Base-by-base conservation (phyloP, 2,113 vertebrate genomes). In the Chloroceryle aenea region DNA sequence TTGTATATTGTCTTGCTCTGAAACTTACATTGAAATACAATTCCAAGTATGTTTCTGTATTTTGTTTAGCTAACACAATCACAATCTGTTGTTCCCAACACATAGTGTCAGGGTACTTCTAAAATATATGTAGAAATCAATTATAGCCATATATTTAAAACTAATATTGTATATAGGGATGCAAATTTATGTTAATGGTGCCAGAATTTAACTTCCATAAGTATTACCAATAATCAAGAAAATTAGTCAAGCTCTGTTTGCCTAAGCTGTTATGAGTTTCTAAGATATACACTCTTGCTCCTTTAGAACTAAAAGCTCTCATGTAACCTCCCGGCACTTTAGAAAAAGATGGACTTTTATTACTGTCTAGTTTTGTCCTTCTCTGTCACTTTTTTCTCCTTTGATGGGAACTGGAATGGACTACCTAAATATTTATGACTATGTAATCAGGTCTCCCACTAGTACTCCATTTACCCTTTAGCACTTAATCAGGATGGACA, bases 391-490 rank as follows among this genome's bases (percentile, higher is more conserved):
- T 85, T 58, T 55, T 22, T 79, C 21, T 45, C 26, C 17, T 93
- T 85, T 93, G 74, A 96, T 58, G 40, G 40, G n/a, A 81, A 58
- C 17, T 66, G 36, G 40, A 94, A 79, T n/a, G 50, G 50, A 30
- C 45, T 87, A n/a, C 18, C 85, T 91, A 94, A 96, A 96, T 95
- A 94, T 87, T 85, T 90, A 95, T 95, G 67, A 85, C 19, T 47
- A 4, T 38, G 18, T 73, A 62, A 87, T 75, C 38, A 50, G 53
- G 15, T 38, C 53, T 73, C 29, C 72, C 71, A 59, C 64, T 91
- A 58, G 42, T 38, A 36, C 42, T 91, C 38, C 45, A 50, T 78
- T 87, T 92, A 81, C 32, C 59, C 61, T 87, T 74, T 53, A 84
- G 36, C 17, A 18, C 45, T 81, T 93, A 85, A 85, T 91, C 73